Evolutionary conservation across 1,140 invertebrate species (phyloP), one percentile per base, ranked within the genome.

Genomic region (Caerostris extrusa): DNA sequence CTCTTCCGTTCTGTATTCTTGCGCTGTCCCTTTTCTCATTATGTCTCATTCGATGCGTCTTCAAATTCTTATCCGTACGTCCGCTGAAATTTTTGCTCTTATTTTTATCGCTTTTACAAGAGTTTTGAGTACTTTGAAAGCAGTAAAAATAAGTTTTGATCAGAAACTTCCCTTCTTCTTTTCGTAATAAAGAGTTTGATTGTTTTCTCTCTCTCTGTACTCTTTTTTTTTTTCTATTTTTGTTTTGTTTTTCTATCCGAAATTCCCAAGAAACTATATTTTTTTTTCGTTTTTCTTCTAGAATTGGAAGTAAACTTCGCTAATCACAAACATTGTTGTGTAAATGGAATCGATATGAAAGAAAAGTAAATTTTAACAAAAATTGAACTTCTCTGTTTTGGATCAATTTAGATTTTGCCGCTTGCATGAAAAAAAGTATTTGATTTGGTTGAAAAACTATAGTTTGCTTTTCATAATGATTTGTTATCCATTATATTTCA

Each of bases 61-160:
- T 91, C 90, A 58, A 92, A 90, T 90, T 90, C 89, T 58, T 60
- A 90, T 83, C 90, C 81, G 19, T 14, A 60, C 57, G 19, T 91
- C 71, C 50, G 12, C n/a, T 19, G 34, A 34, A 92, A 92, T 61
- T 85, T 86, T 91, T 91, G 69, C 77, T 93, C 82, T 87, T 93
- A 86, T 93, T 93, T 93, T 93, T 93, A 93, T 93, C 67, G 67
- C 67, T 77, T 71, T 77, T 77, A 60, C 82, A 87, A 64, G 91
- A 93, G 91, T 93, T 93, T 93, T 93, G 91, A 93, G 91, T 67
- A 87, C 91, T 93, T 93, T 61, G 83, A 93, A 93, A 93, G 91
- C 91, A 93, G 91, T 93, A 93, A 93, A 93, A 93, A 93, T 93
- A 93, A 93, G 91, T 93, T 93, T 87, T 93, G 91, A 93, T 93